Evolutionary conservation across 2,888 invertebrate species (phyloP).

Genomic region (Hypomecis punctinalis): DNA sequence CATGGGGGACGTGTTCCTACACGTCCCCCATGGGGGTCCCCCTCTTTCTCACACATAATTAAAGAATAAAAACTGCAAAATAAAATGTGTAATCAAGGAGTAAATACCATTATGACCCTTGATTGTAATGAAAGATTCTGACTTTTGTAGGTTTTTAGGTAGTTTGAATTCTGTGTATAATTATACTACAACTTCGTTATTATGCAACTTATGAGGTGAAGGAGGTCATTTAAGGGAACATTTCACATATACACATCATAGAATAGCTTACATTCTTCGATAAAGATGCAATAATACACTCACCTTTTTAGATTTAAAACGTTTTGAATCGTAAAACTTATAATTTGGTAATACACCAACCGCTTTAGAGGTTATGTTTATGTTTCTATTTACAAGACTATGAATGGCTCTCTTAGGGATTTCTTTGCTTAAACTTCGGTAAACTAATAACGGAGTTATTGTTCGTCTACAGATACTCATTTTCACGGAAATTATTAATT

Average conservation of each 20-base stretch:
- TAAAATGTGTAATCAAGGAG: no score
- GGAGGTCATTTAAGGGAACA: background rate
- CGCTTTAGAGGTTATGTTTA: slow-evolving; percentile 59
- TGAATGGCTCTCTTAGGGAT: slow-evolving; percentile 42
- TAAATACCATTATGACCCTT: no score
- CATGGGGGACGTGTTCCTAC: no score
- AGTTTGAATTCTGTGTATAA: no score
- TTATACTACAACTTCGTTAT: background rate
- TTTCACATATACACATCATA: background rate
- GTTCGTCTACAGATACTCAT: slow-evolving; percentile 55
- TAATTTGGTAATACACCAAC: slow-evolving; percentile 39
- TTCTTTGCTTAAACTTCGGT: slow-evolving; percentile 41
- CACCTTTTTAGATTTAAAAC: slow-evolving; percentile 75
- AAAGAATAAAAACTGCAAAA: no score
- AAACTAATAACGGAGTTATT: slow-evolving; percentile 34
- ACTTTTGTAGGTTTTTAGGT: no score
- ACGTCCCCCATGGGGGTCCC: no score
- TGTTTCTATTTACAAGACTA: slow-evolving; percentile 47
- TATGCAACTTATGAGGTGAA: background rate
- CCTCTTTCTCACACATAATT: no score
- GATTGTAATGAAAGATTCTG: no score
- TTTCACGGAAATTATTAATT: background rate
- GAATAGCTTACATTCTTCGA: background rate
- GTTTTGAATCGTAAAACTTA: slow-evolving; percentile 46
- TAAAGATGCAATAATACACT: background rate